A percentile compares a stretch with the other conserved stretches of the same genome.
phyloP scores from a whole-genome alignment of 2,113 vertebrate species.

The Budorcas taxicolor region DNA sequence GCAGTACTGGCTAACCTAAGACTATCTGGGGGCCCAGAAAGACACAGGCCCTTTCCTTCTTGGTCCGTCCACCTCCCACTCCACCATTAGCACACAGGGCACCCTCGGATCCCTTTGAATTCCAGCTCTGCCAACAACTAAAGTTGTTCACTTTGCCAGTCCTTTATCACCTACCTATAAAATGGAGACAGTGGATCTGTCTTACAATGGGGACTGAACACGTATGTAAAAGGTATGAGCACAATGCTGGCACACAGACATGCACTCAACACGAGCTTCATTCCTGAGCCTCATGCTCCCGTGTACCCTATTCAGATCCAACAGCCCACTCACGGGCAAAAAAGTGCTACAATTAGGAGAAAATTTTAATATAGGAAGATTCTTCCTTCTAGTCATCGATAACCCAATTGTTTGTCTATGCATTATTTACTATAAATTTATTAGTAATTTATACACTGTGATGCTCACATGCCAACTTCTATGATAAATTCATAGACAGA shows the following conservation, averaged over 20 bases:
- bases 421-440: background rate
- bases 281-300: background rate
- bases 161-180: background rate
- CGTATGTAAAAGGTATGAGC: background rate
- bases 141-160: background rate
- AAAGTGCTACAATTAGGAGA: background rate
- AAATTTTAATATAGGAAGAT: background rate
- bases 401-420: background rate
- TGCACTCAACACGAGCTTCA: background rate
- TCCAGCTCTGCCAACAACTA: background rate
- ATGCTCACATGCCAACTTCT: background rate
- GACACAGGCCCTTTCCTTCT: background rate
- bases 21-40: background rate
- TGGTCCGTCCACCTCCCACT: background rate
- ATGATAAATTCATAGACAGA: background rate
- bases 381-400: background rate
- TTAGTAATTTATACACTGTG: background rate
- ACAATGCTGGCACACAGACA: background rate
- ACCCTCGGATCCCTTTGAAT: background rate
- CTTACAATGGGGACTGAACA: background rate
- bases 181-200: background rate
- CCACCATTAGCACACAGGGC: background rate
- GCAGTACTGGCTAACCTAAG: background rate
- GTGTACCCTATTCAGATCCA: background rate
- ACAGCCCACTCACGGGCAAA: background rate